phyloP scores from a whole-genome alignment of 2,113 vertebrate species.

The Lichenostomus cassidix region DNA sequence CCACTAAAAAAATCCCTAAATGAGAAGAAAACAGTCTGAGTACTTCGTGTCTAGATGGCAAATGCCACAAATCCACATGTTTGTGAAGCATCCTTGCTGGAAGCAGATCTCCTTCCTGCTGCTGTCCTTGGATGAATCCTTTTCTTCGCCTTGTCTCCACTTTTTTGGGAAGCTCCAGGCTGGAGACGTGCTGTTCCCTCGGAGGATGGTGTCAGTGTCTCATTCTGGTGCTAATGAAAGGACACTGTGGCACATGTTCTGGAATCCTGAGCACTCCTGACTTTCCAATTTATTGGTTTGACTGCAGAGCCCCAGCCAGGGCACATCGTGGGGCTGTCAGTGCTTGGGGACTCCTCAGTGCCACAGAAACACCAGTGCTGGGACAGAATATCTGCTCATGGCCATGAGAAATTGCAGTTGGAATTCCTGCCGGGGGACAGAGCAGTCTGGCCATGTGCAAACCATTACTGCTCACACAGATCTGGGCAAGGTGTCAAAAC shows the following conservation, averaged over 20 bases:
- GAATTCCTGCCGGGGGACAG: background rate
- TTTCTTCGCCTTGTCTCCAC: fast-evolving
- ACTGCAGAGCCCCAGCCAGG: background rate
- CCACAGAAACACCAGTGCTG: background rate
- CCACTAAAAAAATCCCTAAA: slow-evolving; percentile 17
- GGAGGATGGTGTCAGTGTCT: background rate
- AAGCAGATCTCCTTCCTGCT: background rate
- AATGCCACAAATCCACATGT: background rate
- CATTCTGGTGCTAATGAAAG: background rate
- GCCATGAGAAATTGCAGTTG: background rate
- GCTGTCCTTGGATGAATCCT: background rate
- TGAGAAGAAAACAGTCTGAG: background rate
- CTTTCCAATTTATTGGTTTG: background rate
- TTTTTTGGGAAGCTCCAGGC: background rate
- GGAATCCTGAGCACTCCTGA: background rate
- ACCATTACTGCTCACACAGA: background rate
- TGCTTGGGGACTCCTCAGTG: background rate
- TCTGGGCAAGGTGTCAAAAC: background rate
- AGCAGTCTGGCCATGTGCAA: background rate
- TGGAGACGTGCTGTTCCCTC: background rate
- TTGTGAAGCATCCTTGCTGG: background rate
- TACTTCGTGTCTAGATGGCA: background rate
- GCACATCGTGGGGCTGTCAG: background rate
- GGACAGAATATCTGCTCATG: fast-evolving
- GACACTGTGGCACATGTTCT: background rate